Evolutionary conservation across 2,797 vertebrate genomes (phyloP), one percentile per base, ranked within the genome.

Genomic region (Melanotaenia parkinsoni): DNA sequence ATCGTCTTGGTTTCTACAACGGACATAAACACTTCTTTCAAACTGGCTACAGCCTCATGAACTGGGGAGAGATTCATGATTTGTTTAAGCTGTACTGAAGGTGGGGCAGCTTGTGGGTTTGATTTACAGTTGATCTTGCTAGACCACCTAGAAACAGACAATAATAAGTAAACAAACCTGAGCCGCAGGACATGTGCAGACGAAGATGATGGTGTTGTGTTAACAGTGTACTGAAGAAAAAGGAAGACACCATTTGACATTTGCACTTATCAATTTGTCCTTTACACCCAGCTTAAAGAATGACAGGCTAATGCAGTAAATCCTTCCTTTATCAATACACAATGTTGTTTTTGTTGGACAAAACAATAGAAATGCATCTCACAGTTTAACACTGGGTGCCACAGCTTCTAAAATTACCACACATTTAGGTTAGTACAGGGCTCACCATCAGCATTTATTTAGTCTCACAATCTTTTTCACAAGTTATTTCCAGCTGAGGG

Each of bases 181-280:
- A 43, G 35, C 47, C 38, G 7, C 8, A 18, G 30, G 54, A 45
- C 28, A 56, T 47, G 64, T 7, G 14, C 1, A 18, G 30, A 45
- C 45, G 7, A 61, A 50, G 16, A 35, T 10, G 11, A 53, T 14
- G n/a, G 20, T 26, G n/a, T 56, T 57, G 16, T 32, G 47, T 51
- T 64, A 35, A 22, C 20, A 18, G 11, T 63, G 12, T 22, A 16
- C 53, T 20, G 3, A 28, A 51, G 24, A 47, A n/a, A 65, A 61
- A 62, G 37, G 24, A 67, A n/a, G 58, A 1, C n/a, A 26, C 4
- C 38, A 3, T 58, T 63, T 63, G 70, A 72, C 70, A 56, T 61
- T 74, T 74, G 20, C 20, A 20, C 10, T 45, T n/a, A 61, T 59
- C 22, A 10, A 13, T 47, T 32, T 22, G 20, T 51, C 14, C 59